A percentile compares a stretch with the other conserved stretches of the same genome.
phyloP scores from a whole-genome alignment of 2,797 vertebrate genomes.

The Chrysocyon brachyurus region DNA sequence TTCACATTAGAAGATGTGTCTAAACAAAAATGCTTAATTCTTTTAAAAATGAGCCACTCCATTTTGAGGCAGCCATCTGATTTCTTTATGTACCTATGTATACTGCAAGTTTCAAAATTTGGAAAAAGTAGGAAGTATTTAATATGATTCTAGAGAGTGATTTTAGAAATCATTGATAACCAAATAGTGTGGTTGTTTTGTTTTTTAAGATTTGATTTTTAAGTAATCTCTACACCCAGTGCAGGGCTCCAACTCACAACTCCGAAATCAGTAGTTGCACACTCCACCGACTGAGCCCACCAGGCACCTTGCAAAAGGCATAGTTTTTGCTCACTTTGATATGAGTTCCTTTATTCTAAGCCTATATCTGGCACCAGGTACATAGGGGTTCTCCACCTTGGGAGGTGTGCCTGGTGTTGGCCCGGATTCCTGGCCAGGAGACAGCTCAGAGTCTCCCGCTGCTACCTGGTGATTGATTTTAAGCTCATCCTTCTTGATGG shows the following conservation, averaged over 20 bases:
- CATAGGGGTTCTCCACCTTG: not conserved
- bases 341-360: slow-evolving; percentile 19
- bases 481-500: not conserved
- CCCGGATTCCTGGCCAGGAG: not conserved
- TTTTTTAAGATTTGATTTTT: not conserved
- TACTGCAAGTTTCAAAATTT: not conserved
- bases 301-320: not conserved
- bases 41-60: slow-evolving; percentile 43
- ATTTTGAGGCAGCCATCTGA: slow-evolving; percentile 12
- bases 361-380: not conserved
- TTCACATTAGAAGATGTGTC: slow-evolving; percentile 36
- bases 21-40: slow-evolving; percentile 51
- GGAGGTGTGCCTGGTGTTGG: not conserved
- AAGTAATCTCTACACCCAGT: not conserved
- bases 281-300: not conserved
- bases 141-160: not conserved
- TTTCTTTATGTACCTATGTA: slow-evolving; percentile 16
- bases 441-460: not conserved
- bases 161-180: slow-evolving; percentile 32
- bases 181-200: not conserved
- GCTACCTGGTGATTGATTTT: not conserved
- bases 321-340: slow-evolving; percentile 7
- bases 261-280: not conserved
- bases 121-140: slow-evolving; percentile 32
- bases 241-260: not conserved